A percentile compares a stretch with the other conserved stretches of the same genome.
Conservation (phyloP, 2,113 vertebrate genomes). For the Pavo muticus region DNA sequence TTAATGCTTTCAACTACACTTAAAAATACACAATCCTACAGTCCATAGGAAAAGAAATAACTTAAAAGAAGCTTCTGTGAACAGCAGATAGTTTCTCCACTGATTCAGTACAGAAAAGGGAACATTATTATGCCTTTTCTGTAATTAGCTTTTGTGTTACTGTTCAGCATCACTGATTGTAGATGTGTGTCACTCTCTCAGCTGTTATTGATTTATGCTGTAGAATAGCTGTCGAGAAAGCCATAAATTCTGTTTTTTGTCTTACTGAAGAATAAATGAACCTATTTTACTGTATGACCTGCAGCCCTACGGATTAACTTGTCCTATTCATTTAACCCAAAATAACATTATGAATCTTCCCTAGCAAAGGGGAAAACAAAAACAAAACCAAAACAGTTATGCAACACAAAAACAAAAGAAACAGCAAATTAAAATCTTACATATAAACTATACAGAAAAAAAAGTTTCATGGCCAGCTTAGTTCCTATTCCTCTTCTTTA, state of each 20-base stretch:
- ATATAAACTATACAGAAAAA: background rate
- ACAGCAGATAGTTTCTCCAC: background rate
- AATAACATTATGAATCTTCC: background rate
- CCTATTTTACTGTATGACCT: conserved; percentile 8
- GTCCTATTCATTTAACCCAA: background rate
- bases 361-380: background rate
- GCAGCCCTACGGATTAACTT: background rate
- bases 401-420: background rate
- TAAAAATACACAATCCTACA: background rate
- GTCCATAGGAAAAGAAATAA: background rate
- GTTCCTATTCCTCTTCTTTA: background rate
- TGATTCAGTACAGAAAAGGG: background rate
- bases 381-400: background rate
- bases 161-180: background rate
- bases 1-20: background rate
- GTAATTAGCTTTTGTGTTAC: conserved; percentile 1
- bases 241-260: conserved; percentile 35
- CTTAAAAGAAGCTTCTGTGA: background rate
- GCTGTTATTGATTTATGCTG: conserved; percentile 47
- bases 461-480: background rate
- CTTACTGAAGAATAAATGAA: conserved; percentile 30
- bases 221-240: conserved; percentile 1
- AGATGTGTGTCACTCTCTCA: background rate
- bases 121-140: background rate
- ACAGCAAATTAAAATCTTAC: background rate